Evolutionary conservation across 2,797 vertebrate genomes (phyloP).

Genomic region (Coendou prehensilis): DNA sequence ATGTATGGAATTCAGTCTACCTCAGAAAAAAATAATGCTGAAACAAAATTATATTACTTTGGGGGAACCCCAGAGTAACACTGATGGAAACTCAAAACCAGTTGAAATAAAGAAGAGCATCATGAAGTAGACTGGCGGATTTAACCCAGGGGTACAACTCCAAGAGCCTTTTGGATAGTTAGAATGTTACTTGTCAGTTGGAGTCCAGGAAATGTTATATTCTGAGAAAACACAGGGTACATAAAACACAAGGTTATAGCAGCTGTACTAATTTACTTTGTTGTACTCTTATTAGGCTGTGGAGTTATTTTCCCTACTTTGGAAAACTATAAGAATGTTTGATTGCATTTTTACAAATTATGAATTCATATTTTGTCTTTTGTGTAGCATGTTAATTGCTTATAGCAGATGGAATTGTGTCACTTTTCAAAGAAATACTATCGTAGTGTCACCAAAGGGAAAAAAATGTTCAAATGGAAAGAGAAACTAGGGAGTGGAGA

Average conservation of each 20-base stretch:
- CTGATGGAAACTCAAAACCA: not conserved
- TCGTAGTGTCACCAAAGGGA: not conserved
- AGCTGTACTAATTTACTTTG: not conserved
- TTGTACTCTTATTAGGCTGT: not conserved
- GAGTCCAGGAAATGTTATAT: not conserved
- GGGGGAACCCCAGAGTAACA: not conserved
- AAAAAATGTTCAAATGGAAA: not conserved
- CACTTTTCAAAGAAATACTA: not conserved
- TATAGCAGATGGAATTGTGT: not conserved
- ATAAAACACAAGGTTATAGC: not conserved
- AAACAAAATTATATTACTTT: not conserved
- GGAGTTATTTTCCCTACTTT: not conserved
- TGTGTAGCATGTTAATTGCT: not conserved
- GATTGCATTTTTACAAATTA: not conserved
- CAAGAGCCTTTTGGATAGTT: not conserved
- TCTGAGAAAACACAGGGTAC: not conserved
- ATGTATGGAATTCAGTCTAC: not conserved
- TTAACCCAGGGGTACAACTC: not conserved
- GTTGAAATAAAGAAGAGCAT: not conserved
- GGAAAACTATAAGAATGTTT: not conserved
- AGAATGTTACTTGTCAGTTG: not conserved
- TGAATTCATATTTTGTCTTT: conserved; percentile 11
- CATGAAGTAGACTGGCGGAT: not conserved
- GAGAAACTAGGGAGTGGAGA: not conserved
- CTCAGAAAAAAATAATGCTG: not conserved